These are phyloP conservation scores for Tipula confusa DNA, from an alignment of 2,888 invertebrate genomes.

Conservation along the genomic window DNA sequence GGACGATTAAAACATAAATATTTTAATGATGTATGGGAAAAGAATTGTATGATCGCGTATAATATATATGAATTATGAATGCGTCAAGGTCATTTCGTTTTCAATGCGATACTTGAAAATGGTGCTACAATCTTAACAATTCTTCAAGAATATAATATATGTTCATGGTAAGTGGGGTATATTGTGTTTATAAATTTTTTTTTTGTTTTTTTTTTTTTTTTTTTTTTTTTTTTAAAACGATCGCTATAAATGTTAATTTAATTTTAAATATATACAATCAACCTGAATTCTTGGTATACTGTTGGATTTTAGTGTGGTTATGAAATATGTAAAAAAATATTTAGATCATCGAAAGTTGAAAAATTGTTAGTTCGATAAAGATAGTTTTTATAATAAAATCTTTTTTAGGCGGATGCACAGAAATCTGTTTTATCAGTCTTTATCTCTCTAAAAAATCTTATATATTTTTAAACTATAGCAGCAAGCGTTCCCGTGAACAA, in stretches of 20 bases:
- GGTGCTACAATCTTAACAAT: neutral
- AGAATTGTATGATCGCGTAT: neutral
- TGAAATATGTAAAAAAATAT: neutral
- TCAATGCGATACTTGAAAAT: neutral
- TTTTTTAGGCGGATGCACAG: too few relatives aligned
- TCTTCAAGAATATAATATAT: neutral
- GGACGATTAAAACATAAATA: neutral
- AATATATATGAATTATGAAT: too few relatives aligned
- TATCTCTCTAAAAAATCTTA: too few relatives aligned
- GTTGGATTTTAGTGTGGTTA: neutral
- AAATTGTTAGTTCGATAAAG: too few relatives aligned
- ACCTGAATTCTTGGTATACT: neutral
- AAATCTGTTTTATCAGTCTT: too few relatives aligned
- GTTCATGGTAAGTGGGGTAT: neutral
- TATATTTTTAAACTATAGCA: too few relatives aligned
- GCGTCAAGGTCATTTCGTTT: neutral
- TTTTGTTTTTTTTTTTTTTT: too few relatives aligned
- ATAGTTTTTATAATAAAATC: too few relatives aligned
- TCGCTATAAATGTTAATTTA: constrained; percentile 5
- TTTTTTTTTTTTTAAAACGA: neutral
- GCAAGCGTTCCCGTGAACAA: too few relatives aligned
- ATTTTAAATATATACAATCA: neutral
- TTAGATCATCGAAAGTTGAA: neutral
- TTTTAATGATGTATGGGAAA: neutral
- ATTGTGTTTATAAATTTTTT: too few relatives aligned